Evolutionary conservation across 2,888 invertebrate genomes (phyloP), one percentile per base, ranked within the genome.

Genomic region (Drosophila longiperda): DNA sequence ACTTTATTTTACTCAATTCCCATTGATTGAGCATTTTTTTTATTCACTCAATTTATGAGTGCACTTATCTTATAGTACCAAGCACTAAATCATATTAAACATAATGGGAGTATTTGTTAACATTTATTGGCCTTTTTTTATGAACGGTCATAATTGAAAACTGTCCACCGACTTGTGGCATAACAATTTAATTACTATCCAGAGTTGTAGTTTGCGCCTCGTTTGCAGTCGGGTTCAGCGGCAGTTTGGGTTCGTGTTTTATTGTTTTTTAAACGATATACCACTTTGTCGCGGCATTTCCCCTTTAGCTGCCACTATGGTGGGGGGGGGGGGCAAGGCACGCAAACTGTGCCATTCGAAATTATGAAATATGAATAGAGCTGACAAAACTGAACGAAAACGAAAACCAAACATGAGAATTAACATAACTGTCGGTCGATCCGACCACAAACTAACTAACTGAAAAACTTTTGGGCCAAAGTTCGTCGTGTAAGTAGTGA

Each of bases 241-340:
- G 54, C 54, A 36, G 54, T 69, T 66, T 20, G 36, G 65, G 45
- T 73, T 85, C 77, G 81, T 87, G 78, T 87, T 91, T 89, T 90
- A 90, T 90, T 90, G 90, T 87, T 87, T 87, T 90, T 91, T 90
- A 90, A 90, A 90, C 90, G 90, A 82, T 90, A 77, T 80, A 84
- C 89, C 89, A 90, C 90, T 88, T 88, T 90, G 89, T 81, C 73
- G 72, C 61, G 68, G 75, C 75, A 73, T 73, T 83, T 76, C 72
- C 77, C 77, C 72, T 64, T 15, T 34, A 4, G 45, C 1, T 29
- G 29, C 38, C 9, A 5, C 23, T 12, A 3, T 26, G n/a, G 2
- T 2, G 38, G 17, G 23, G 32, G 48, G 32, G 23, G 23, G 33
- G 23, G n/a, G 58, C 38, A 38, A 58, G 57, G 71, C 90, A 89